These are phyloP conservation scores for Ptyas mucosa DNA, from an alignment of 2,113 vertebrate species.

Conservation along the genomic window DNA sequence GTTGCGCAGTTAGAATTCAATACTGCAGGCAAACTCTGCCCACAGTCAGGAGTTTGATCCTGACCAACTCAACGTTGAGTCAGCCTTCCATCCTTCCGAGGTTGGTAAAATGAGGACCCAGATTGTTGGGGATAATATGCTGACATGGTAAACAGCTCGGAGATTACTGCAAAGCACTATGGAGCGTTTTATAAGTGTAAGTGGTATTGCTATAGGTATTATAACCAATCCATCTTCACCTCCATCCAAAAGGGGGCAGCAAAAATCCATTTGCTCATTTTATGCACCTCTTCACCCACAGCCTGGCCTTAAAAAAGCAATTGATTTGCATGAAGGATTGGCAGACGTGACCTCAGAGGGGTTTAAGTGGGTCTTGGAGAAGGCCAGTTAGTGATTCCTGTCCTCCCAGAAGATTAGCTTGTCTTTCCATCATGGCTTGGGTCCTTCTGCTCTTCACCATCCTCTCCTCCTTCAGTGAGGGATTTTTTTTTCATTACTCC, in stretches of 20 bases:
- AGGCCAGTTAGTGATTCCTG: background rate
- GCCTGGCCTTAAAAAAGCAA: background rate
- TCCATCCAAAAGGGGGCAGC: background rate
- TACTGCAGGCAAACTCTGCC: too few species aligned
- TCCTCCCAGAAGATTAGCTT: background rate
- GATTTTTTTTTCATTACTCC: background rate
- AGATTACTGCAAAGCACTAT: too few species aligned
- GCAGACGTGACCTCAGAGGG: background rate
- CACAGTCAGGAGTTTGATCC: too few species aligned
- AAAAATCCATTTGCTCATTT: background rate
- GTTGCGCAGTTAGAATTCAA: too few species aligned
- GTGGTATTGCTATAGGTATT: background rate
- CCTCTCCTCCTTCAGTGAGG: background rate
- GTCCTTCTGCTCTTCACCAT: background rate
- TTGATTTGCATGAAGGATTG: background rate
- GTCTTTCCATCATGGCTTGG: background rate
- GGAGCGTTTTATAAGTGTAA: background rate
- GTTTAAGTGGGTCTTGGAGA: background rate
- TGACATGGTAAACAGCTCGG: too few species aligned
- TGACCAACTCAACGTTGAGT: too few species aligned
- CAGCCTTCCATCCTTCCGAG: too few species aligned
- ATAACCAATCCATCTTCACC: background rate
- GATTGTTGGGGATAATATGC: too few species aligned
- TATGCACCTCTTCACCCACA: background rate
- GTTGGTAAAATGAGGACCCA: too few species aligned